Percentiles rank a stretch among this genome's conserved stretches.
phyloP scores from a whole-genome alignment of 2,113 vertebrate genomes.

The Petaurus breviceps region DNA sequence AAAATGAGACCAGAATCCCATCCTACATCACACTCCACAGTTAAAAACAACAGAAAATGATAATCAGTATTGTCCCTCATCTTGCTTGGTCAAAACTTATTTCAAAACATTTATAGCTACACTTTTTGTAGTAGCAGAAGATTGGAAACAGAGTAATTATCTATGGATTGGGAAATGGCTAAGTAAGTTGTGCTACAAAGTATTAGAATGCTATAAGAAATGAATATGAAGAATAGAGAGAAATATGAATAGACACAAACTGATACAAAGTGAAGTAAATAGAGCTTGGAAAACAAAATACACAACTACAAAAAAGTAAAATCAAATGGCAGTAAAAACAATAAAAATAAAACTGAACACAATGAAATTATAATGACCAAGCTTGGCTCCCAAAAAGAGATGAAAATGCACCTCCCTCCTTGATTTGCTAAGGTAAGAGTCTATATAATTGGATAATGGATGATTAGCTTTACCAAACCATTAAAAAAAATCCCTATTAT shows the following conservation, averaged over 20 bases:
- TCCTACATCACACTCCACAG: constrained; percentile 40
- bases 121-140: neutral
- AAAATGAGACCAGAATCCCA: constrained; percentile 33
- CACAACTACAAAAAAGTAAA: neutral
- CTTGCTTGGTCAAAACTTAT: constrained; percentile 45
- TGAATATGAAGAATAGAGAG: neutral
- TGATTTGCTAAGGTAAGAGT: neutral
- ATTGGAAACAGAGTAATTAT: neutral
- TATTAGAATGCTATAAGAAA: neutral
- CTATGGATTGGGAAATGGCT: neutral
- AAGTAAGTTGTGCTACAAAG: neutral
- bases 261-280: neutral
- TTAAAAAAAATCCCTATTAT: neutral
- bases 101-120: neutral
- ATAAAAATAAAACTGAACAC: neutral
- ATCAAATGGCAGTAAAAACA: neutral
- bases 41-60: constrained; percentile 15
- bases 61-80: constrained; percentile 32
- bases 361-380: neutral
- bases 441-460: neutral
- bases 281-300: neutral
- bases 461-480: neutral
- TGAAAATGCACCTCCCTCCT: neutral
- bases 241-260: neutral
- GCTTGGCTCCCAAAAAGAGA: neutral